These are phyloP conservation scores for Pteropus alecto DNA, from an alignment of 2,113 vertebrate genomes.

Conservation along the genomic window DNA sequence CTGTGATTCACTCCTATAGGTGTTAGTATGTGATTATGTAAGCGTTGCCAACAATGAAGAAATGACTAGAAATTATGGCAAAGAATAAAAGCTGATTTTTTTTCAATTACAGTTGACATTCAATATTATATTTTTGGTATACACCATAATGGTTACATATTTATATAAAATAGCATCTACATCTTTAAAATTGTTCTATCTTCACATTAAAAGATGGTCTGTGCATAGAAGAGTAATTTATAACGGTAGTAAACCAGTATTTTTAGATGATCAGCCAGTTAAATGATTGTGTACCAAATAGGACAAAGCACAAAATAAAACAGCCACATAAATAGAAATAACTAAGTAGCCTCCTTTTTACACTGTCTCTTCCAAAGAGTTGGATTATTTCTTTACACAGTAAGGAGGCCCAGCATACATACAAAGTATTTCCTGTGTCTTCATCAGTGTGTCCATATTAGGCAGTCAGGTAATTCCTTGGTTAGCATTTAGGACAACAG, in stretches of 20 bases:
- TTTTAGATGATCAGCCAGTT: conserved; percentile 16
- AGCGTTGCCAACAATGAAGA: conserved; percentile 50
- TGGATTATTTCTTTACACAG: conserved; percentile 4
- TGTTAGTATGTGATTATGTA: conserved; percentile 24
- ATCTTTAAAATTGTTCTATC: conserved; percentile 15
- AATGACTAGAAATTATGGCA: conserved; percentile 45
- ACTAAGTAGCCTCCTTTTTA: not conserved
- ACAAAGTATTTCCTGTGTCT: not conserved
- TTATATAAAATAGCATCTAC: not conserved
- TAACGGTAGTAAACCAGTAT: conserved; percentile 1
- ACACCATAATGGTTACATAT: too few relatives aligned
- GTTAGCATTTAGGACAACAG: not conserved
- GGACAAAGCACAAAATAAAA: not conserved
- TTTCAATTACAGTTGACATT: too few relatives aligned
- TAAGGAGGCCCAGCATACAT: not conserved
- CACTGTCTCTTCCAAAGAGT: conserved; percentile 19
- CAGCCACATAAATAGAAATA: conserved; percentile 32
- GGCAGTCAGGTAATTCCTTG: not conserved
- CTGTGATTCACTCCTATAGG: conserved; percentile 68
- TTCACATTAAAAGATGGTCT: not conserved
- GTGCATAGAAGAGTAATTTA: conserved; percentile 24
- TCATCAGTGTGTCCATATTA: not conserved
- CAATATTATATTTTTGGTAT: too few relatives aligned
- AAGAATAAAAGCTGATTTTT: conserved; percentile 35
- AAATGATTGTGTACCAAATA: conserved; percentile 25